A percentile compares a stretch with the other conserved stretches of the same genome.
phyloP scores from a whole-genome alignment of 2,888 invertebrate species.

The Malacosoma neustria region DNA sequence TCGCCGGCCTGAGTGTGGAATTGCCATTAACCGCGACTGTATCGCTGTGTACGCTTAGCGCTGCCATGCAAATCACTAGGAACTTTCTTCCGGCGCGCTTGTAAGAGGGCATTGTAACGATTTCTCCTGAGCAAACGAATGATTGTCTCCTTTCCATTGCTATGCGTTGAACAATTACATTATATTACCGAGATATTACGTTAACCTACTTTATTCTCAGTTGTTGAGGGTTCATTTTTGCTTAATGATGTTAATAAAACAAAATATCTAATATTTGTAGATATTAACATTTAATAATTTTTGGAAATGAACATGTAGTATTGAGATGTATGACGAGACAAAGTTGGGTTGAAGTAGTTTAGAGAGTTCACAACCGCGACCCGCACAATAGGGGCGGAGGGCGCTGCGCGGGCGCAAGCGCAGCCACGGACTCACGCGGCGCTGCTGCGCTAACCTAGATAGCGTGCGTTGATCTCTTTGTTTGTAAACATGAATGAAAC shows the following conservation, averaged over 20 bases:
- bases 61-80: constrained; percentile 63
- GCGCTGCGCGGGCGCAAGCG: constrained; percentile 28
- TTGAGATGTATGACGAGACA: too few species aligned
- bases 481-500: constrained; percentile 64
- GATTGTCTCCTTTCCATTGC: constrained; percentile 28
- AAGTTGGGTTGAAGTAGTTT: constrained; percentile 16
- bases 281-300: too few species aligned
- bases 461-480: constrained; percentile 71
- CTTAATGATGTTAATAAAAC: too few species aligned
- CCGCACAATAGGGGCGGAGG: constrained; percentile 53
- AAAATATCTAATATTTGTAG: too few species aligned
- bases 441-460: constrained; percentile 67
- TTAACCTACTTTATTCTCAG: neutral
- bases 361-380: constrained; percentile 46
- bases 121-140: constrained; percentile 49
- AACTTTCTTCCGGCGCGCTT: constrained; percentile 65
- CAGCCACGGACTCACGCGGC: constrained; percentile 30
- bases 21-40: constrained; percentile 24
- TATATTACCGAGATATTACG: neutral
- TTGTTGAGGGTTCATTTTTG: too few species aligned
- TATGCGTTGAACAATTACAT: neutral
- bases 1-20: constrained; percentile 36
- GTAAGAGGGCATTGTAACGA: constrained; percentile 58
- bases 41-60: constrained; percentile 24
- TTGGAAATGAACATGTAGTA: too few species aligned